phyloP scores from a whole-genome alignment of 1,140 invertebrate species.

The Diorhabda sublineata region DNA sequence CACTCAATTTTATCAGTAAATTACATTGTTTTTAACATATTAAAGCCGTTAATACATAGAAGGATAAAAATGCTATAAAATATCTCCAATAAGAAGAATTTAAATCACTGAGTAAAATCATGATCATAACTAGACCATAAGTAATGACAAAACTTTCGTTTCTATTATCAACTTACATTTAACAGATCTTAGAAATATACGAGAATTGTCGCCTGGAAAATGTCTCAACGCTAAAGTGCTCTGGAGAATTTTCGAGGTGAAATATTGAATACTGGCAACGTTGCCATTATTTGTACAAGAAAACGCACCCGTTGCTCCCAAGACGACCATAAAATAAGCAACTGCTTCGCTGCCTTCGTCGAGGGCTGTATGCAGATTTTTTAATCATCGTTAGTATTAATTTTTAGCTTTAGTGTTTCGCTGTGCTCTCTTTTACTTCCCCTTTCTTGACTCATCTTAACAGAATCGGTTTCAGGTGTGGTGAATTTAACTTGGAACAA shows the following conservation, averaged over 20 bases:
- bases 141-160: too few species aligned
- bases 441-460: background rate
- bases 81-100: too few species aligned
- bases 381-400: slow-evolving; percentile 36
- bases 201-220: too few species aligned
- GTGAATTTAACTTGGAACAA: too few species aligned
- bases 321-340: slow-evolving; percentile 31
- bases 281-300: slow-evolving; percentile 27
- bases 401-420: slow-evolving; percentile 28
- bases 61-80: too few species aligned
- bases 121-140: too few species aligned
- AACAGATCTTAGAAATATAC: too few species aligned
- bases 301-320: slow-evolving; percentile 29
- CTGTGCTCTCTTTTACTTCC: slow-evolving; percentile 8
- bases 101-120: too few species aligned
- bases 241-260: too few species aligned
- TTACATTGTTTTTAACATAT: background rate
- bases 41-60: too few species aligned
- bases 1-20: slow-evolving; percentile 24
- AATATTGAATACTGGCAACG: background rate
- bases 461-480: background rate
- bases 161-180: too few species aligned
- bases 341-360: slow-evolving; percentile 19
- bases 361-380: slow-evolving; percentile 34
- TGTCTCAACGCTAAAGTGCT: too few species aligned